phyloP scores from a whole-genome alignment of 2,888 invertebrate genomes.

The Augochlorella aurata region DNA sequence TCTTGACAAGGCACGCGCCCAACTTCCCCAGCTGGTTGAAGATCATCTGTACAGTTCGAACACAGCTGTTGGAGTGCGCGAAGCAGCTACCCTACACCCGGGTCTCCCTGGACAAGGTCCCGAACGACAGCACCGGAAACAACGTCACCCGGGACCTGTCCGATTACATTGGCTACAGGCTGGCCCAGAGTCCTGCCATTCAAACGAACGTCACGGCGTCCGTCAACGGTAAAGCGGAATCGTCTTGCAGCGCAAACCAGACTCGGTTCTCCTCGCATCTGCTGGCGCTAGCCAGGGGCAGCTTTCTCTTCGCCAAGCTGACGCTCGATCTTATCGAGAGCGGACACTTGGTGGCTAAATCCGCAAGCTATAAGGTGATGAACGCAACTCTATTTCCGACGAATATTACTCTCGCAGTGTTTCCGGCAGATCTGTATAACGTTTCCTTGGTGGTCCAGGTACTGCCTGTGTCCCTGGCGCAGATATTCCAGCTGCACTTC shows the following conservation, averaged over 20 bases:
- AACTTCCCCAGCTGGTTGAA: constrained; percentile 95
- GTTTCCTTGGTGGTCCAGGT: constrained; percentile 79
- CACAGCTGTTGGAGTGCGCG: constrained; percentile 91
- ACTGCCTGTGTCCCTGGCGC: constrained; percentile 92
- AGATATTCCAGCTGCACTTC: constrained; percentile 95
- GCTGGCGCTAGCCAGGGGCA: constrained; percentile 91
- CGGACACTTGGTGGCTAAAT: constrained; percentile 96
- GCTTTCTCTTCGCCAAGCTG: constrained; percentile 95
- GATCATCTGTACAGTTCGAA: constrained; percentile 92
- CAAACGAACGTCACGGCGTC: constrained; percentile 90
- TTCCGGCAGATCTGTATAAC: background rate
- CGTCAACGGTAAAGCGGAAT: constrained; percentile 86
- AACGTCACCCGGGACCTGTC: constrained; percentile 92
- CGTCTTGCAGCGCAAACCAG: constrained; percentile 84
- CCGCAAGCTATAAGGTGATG: constrained; percentile 92
- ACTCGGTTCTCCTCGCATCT: constrained; percentile 93
- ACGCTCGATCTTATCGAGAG: constrained; percentile 95
- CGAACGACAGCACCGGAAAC: constrained; percentile 84
- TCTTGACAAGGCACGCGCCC: constrained; percentile 90
- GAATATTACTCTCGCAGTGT: constrained; percentile 13
- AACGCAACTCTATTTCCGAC: background rate
- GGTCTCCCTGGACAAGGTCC: constrained; percentile 88
- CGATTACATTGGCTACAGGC: constrained; percentile 92
- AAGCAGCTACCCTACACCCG: constrained; percentile 92
- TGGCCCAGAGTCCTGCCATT: constrained; percentile 91